Base-by-base conservation (phyloP, 2,888 invertebrate species). In the Agonopterix alstromeriana region DNA sequence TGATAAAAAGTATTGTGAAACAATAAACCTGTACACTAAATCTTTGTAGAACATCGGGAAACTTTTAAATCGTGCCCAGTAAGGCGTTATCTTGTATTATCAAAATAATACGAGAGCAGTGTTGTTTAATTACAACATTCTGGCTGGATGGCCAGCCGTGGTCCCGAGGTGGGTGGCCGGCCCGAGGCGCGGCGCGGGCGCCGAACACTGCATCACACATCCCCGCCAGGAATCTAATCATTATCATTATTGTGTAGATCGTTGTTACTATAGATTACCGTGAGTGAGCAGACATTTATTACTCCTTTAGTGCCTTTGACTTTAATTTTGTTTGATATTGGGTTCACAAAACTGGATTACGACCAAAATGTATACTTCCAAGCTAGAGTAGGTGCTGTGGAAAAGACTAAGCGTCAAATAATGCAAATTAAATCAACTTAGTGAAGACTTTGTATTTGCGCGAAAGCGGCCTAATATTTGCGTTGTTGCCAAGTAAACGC, bases 81-180 rank as follows among this genome's bases (percentile, higher is more conserved):
- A 63, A 58, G 56, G 55, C 61, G 62, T 66, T 74, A 73, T 76
- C 73, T 58, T 46, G 57, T 53, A 62, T 67, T 73, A 79, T 76
- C 72, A 71, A 75, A 77, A 75, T 71, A 74, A 73, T 77, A 74
- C 71, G 66, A 67, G 61, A 71, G 58, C 58, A 53, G 58, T 64
- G 59, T 67, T 67, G 65, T 74, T 78, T 82, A 81, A 80, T 81
- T 78, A 77, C 65, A 68, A 67, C 67, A 68, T 72, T 70, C 61
- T 64, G 67, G 56, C 58, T 66, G 50, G 59, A 55, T 55, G 67
- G 56, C 50, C 60, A 60, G 65, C 58, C 66, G 50, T 58, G 56
- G 56, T 52, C 48, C 68, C 75, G 59, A 64, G 59, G 77, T 80
- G 80, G 80, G 81, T 79, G 81, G 78, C 68, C 78, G 56, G 51